These are phyloP conservation scores for Plestiodon gilberti DNA, from an alignment of 2,113 vertebrate genomes.

Conservation along the genomic window DNA sequence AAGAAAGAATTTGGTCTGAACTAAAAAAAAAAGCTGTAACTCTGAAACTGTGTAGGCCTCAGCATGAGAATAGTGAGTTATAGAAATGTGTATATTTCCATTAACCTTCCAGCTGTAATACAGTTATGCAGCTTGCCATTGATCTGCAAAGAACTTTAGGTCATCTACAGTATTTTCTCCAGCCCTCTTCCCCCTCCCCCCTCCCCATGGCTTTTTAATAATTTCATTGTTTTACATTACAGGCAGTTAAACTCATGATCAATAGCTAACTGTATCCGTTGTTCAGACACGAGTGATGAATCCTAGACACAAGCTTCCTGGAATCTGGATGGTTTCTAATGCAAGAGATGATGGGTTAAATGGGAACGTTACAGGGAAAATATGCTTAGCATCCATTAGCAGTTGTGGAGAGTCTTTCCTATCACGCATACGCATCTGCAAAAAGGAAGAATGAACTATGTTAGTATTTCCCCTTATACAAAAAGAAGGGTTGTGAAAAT, in stretches of 20 bases:
- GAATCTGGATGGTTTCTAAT: slow-evolving; percentile 97
- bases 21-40: neutral
- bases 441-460: slow-evolving; percentile 30
- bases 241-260: slow-evolving; percentile 49
- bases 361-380: slow-evolving; percentile 96
- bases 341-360: slow-evolving; percentile 95
- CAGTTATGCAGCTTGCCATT: slow-evolving; percentile 52
- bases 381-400: slow-evolving; percentile 98
- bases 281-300: slow-evolving; percentile 93
- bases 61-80: slow-evolving; percentile 34
- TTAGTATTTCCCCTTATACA: slow-evolving; percentile 31
- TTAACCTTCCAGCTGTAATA: slow-evolving; percentile 37
- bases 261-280: slow-evolving; percentile 23
- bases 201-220: slow-evolving; percentile 62
- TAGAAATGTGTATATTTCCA: slow-evolving; percentile 41
- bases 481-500: neutral
- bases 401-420: slow-evolving; percentile 94
- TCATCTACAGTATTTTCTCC: slow-evolving; percentile 38
- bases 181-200: slow-evolving; percentile 3
- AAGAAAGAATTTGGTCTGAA: neutral
- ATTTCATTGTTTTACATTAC: slow-evolving; percentile 42
- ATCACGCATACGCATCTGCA: slow-evolving; percentile 92
- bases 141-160: slow-evolving; percentile 47
- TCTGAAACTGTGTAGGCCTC: slow-evolving; percentile 26
- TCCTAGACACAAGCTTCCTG: slow-evolving; percentile 89